A percentile compares a stretch with the other conserved stretches of the same genome.
These are phyloP conservation scores for Nycticryphes semicollaris DNA, from an alignment of 2,113 vertebrate genomes.

Conservation along the genomic window DNA sequence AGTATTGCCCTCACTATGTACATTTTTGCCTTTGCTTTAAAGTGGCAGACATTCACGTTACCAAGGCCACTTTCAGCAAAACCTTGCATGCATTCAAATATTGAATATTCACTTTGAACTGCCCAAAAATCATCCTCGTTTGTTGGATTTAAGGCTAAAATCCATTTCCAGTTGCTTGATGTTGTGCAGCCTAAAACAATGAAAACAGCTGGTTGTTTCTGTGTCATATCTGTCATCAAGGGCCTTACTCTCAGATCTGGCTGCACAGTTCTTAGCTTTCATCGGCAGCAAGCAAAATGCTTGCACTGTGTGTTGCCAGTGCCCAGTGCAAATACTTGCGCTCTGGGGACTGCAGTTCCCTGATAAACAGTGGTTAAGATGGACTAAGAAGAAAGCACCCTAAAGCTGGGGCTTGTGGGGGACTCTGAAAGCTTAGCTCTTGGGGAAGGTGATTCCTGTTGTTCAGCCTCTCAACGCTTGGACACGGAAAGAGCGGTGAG, in stretches of 20 bases:
- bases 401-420: neutral
- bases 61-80: neutral
- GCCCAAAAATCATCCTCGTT: neutral
- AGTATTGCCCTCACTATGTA: neutral
- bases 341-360: neutral
- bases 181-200: neutral
- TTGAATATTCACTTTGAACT: neutral
- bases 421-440: fast-evolving
- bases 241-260: neutral
- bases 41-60: neutral
- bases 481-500: fast-evolving
- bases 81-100: neutral
- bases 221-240: neutral
- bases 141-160: neutral
- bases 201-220: neutral
- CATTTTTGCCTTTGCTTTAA: neutral
- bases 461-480: neutral
- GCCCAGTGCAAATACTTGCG: fast-evolving
- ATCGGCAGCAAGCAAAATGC: neutral
- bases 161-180: neutral
- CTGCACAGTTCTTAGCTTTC: neutral
- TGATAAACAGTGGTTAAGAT: neutral
- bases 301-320: neutral
- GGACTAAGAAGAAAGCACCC: neutral
- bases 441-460: neutral